Base-by-base conservation (phyloP, 2,888 invertebrate genomes). In the Phengaris alcon region DNA sequence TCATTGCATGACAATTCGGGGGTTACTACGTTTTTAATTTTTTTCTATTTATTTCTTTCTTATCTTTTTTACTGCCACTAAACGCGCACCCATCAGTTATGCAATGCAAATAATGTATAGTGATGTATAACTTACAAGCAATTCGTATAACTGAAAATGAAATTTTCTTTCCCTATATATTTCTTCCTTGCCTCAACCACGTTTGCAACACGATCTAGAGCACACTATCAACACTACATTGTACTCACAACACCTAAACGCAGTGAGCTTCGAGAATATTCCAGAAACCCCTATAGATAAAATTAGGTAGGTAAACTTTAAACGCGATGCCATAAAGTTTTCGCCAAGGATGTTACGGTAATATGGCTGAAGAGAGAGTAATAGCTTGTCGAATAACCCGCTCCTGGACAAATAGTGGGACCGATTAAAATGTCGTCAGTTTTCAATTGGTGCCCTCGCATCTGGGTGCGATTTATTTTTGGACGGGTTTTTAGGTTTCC, bases 341-440 rank as follows among this genome's bases (percentile, higher is more conserved):
- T 79, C 79, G 79, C 77, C 80, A 75, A 76, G 77, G 76, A 78
- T 80, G 75, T 78, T 77, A 75, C 78, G 75, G 75, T 79, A 73
- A 79, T 77, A 77, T 57, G 57, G 44, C 22, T 59, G 78, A 59
- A 70, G 83, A 83, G 80, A 79, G 81, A 78, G 77, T 80, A 82
- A 83, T 79, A 74, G 64, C 78, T 70, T 79, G 80, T 79, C 79
- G 80, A 80, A 81, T 83, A 82, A 80, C 77, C 78, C 77, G 69
- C 77, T 78, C 78, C 80, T 80, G 81, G 78, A 81, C 78, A 82
- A 82, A 83, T 80, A 83, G 79, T 76, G 78, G 77, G 78, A 75
- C 73, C 76, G 79, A 81, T 83, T 80, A 78, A 79, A 77, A 77
- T 74, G 78, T 82, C 80, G 75, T 79, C 82, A 74, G 72, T 73